Evolutionary conservation across 2,888 invertebrate species (phyloP).

Genomic region (Apoda limacodes): DNA sequence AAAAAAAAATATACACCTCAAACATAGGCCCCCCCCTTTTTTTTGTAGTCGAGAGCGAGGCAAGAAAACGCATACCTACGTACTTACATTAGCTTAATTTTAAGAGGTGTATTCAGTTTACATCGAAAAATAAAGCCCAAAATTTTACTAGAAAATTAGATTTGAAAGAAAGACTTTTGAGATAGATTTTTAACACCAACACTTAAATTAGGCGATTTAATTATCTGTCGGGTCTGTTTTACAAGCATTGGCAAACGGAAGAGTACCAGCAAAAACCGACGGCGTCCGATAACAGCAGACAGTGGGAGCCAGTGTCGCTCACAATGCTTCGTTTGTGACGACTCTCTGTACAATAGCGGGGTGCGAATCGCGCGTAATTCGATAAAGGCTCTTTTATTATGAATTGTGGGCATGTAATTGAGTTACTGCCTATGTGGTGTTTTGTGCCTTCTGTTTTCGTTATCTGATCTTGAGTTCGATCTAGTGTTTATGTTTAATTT

Average conservation of each 20-base stretch:
- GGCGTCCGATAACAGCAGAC: constrained; percentile 60
- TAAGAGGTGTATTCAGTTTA: no score
- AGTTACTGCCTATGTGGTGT: constrained; percentile 41
- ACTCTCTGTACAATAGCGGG: constrained; percentile 64
- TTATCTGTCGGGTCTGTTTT: constrained; percentile 29
- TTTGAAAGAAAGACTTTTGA: no score
- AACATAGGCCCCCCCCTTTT: no score
- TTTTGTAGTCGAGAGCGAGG: no score
- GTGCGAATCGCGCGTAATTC: constrained; percentile 59
- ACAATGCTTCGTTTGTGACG: constrained; percentile 68
- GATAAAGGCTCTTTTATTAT: constrained; percentile 60
- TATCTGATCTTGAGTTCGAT: no score
- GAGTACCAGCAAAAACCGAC: constrained; percentile 61
- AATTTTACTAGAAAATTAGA: no score
- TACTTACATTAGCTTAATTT: no score
- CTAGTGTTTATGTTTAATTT: no score
- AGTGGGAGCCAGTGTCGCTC: constrained; percentile 59
- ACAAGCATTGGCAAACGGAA: constrained; percentile 43
- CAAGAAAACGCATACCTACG: no score
- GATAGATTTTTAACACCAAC: no score
- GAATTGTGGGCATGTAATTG: constrained; percentile 60
- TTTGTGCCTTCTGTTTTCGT: constrained; percentile 37
- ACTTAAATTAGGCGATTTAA: constrained; percentile 1
- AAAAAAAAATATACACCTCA: no score
- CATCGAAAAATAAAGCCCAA: no score